Percentiles rank a stretch among this genome's conserved stretches.
These are phyloP conservation scores for Murina feae DNA, from an alignment of 2,113 vertebrate genomes.

Conservation along the genomic window DNA sequence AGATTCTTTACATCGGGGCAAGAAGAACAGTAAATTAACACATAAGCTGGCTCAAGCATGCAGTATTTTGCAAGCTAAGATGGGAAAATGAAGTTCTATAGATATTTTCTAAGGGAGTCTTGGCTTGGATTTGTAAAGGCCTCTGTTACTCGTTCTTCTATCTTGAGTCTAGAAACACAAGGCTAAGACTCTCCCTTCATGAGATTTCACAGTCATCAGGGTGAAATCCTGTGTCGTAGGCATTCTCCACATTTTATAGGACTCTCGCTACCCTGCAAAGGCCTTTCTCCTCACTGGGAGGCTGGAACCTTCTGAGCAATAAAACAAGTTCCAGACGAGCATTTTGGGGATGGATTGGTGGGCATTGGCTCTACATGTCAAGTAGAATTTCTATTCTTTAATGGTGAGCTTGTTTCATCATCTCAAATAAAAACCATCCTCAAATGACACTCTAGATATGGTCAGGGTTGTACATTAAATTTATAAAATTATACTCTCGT, in stretches of 20 bases:
- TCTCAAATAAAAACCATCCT: not conserved
- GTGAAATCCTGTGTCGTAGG: not conserved
- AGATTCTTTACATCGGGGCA: fast-evolving
- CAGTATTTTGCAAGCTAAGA: not conserved
- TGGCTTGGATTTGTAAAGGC: not conserved
- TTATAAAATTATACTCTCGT: not conserved
- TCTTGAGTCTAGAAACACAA: not conserved
- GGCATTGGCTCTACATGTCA: not conserved
- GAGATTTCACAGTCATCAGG: not conserved
- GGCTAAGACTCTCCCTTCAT: not conserved
- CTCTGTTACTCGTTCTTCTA: not conserved
- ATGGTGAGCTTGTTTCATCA: not conserved
- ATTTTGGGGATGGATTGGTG: not conserved
- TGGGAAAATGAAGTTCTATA: not conserved
- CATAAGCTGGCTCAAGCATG: not conserved
- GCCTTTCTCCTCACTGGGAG: not conserved
- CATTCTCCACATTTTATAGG: not conserved
- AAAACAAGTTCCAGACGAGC: not conserved
- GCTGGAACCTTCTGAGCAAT: not conserved
- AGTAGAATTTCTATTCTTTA: not conserved
- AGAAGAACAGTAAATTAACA: not conserved
- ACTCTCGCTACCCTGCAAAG: not conserved
- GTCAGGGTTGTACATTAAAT: not conserved
- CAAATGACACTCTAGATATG: not conserved
- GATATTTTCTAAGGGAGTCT: not conserved